phyloP scores from a whole-genome alignment of 2,113 vertebrate genomes.

The Rhineura floridana region DNA sequence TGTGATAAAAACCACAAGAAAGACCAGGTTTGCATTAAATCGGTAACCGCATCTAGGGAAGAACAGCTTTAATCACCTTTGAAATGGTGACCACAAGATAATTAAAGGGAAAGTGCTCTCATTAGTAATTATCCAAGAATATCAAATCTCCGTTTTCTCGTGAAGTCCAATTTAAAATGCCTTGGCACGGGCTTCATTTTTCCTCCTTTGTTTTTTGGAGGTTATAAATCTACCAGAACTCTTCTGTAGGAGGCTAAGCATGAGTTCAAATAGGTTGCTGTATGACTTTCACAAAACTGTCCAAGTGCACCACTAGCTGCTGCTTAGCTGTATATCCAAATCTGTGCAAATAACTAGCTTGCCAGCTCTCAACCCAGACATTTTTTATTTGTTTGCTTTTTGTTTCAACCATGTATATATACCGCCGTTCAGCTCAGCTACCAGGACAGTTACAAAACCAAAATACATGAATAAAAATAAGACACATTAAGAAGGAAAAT shows the following conservation, averaged over 20 bases:
- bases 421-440: neutral
- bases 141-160: constrained; percentile 79
- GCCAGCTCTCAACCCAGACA: neutral
- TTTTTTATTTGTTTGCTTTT: neutral
- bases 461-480: neutral
- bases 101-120: constrained; percentile 94
- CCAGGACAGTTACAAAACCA: neutral
- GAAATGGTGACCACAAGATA: constrained; percentile 93
- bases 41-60: constrained; percentile 87
- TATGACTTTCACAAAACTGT: neutral
- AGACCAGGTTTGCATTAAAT: constrained; percentile 95
- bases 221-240: constrained; percentile 52
- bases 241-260: constrained; percentile 24
- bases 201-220: constrained; percentile 47
- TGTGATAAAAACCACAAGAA: constrained; percentile 94
- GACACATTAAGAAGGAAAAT: no score
- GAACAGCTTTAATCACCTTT: constrained; percentile 91
- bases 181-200: constrained; percentile 58
- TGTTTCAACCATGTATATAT: no score
- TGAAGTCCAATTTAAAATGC: constrained; percentile 71
- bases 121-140: constrained; percentile 81
- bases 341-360: neutral
- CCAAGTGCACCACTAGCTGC: neutral
- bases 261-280: neutral
- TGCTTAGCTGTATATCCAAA: neutral